A percentile compares a stretch with the other conserved stretches of the same genome.
phyloP scores from a whole-genome alignment of 2,888 invertebrate genomes.

The Acleris literana region DNA sequence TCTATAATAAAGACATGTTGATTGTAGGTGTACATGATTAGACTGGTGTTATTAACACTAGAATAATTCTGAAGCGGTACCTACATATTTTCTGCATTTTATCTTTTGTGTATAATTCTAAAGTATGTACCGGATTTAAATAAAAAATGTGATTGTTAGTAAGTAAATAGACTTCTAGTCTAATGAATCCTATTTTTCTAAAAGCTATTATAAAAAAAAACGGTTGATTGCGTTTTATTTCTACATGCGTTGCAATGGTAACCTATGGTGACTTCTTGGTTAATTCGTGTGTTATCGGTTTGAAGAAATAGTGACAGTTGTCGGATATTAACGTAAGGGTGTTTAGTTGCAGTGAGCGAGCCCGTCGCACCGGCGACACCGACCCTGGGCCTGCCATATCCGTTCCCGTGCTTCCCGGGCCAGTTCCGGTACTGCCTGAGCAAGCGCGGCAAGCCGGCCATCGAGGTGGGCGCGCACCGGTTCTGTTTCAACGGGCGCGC shows the following conservation, averaged over 20 bases:
- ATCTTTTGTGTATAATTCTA: not conserved
- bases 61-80: too few species aligned
- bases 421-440: slow-evolving; percentile 79
- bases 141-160: slow-evolving; percentile 5
- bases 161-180: slow-evolving; percentile 14
- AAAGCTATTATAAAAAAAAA: not conserved
- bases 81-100: too few species aligned
- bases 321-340: slow-evolving; percentile 48
- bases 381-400: slow-evolving; percentile 74
- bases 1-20: too few species aligned
- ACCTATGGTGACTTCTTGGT: not conserved
- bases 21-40: too few species aligned
- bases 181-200: slow-evolving; percentile 4
- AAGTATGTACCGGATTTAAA: not conserved
- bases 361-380: slow-evolving; percentile 61
- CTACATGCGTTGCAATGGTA: not conserved
- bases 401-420: slow-evolving; percentile 77
- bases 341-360: slow-evolving; percentile 71
- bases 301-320: not conserved
- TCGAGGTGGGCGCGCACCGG: slow-evolving; percentile 78
- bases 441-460: slow-evolving; percentile 78
- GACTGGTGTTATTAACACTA: too few species aligned
- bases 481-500: slow-evolving; percentile 80
- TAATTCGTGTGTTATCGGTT: not conserved
- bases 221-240: not conserved